These are phyloP conservation scores for Brachycybe producta DNA, from an alignment of 2,888 invertebrate genomes.

Conservation along the genomic window DNA sequence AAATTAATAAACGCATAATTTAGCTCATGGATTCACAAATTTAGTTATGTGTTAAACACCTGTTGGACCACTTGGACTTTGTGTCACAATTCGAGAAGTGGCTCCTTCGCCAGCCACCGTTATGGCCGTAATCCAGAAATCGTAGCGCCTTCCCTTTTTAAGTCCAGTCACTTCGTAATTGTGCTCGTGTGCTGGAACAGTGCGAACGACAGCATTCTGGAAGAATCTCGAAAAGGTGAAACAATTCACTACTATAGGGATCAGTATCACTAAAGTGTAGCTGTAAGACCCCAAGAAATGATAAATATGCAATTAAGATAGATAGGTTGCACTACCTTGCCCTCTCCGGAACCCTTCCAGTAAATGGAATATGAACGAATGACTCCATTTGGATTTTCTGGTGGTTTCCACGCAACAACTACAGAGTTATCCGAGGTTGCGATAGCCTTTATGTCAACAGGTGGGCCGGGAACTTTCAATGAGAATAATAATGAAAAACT, in stretches of 20 bases:
- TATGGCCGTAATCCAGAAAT: constrained; percentile 19
- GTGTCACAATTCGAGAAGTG: constrained; percentile 12
- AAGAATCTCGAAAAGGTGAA: not conserved
- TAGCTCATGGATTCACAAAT: not conserved
- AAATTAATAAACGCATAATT: not conserved
- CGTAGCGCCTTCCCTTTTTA: constrained; percentile 16
- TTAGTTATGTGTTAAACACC: constrained; percentile 10
- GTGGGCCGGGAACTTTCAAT: constrained; percentile 71
- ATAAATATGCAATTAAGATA: no score
- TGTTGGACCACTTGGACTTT: constrained; percentile 15
- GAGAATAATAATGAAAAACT: constrained; percentile 11
- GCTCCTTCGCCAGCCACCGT: constrained; percentile 18
- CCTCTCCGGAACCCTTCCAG: constrained; percentile 39
- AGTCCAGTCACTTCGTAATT: constrained; percentile 15
- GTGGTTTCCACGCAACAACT: constrained; percentile 85
- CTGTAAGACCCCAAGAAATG: not conserved
- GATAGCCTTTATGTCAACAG: constrained; percentile 80
- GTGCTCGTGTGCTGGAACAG: constrained; percentile 2
- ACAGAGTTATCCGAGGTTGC: constrained; percentile 85
- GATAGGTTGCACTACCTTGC: no score
- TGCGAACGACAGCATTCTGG: constrained; percentile 10
- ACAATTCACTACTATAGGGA: no score
- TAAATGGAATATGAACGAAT: constrained; percentile 87
- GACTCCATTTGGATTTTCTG: constrained; percentile 81
- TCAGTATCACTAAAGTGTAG: not conserved